phyloP scores from a whole-genome alignment of 1,140 invertebrate genomes.

The Teleopsis dalmanni region DNA sequence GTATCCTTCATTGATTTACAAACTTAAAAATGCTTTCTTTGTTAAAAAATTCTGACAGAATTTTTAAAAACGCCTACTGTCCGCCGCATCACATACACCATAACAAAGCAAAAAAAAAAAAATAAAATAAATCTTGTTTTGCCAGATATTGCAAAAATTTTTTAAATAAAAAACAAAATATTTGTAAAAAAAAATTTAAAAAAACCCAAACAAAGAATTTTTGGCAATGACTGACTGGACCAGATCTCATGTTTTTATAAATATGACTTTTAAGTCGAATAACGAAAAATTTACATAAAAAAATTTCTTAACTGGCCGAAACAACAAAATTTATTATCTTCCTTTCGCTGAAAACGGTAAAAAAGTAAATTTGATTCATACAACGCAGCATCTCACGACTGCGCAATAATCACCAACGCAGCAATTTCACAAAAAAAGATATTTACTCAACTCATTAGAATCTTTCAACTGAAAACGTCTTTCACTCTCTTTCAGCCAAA shows the following conservation, averaged over 20 bases:
- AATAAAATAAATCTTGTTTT: too few relatives aligned
- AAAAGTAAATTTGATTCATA: slow-evolving; percentile 42
- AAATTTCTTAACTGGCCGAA: background rate
- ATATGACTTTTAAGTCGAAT: background rate
- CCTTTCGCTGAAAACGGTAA: slow-evolving; percentile 43
- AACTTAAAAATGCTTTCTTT: too few relatives aligned
- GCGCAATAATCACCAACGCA: background rate
- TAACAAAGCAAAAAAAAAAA: too few relatives aligned
- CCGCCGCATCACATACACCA: too few relatives aligned
- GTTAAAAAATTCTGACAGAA: too few relatives aligned
- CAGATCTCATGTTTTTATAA: slow-evolving; percentile 5
- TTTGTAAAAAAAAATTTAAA: slow-evolving; percentile 13
- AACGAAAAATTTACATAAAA: background rate
- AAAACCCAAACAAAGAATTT: slow-evolving; percentile 19
- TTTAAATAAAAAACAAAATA: slow-evolving; percentile 11
- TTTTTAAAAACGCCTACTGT: too few relatives aligned
- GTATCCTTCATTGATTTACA: too few relatives aligned
- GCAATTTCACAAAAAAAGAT: background rate
- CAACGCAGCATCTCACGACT: background rate
- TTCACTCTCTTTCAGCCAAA: too few relatives aligned
- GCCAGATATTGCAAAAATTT: too few relatives aligned
- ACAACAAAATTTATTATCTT: slow-evolving; percentile 2
- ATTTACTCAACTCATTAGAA: slow-evolving; percentile 8
- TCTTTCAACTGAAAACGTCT: slow-evolving; percentile 2
- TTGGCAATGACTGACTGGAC: slow-evolving; percentile 33